Base-by-base conservation (phyloP, 2,797 vertebrate species). In the Masticophis lateralis region DNA sequence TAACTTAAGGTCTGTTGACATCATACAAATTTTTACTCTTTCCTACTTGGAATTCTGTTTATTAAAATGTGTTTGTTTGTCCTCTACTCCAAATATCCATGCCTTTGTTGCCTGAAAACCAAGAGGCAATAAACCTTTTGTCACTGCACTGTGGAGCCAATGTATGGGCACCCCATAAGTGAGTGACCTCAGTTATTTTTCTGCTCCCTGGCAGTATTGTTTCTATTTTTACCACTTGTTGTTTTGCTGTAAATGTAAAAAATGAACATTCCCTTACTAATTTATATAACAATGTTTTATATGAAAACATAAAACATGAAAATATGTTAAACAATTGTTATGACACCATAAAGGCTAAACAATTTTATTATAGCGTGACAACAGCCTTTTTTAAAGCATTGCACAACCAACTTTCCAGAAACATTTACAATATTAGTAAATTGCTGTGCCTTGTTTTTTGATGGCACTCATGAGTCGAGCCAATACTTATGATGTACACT, bases 401-500 rank as follows among this genome's bases (percentile, higher is more conserved):
- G 37, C 43, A 90, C 27, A 53, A 20, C 60, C 60, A 63, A 32
- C 55, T 90, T 53, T 6, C 28, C 43, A 90, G 51, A 74, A 69
- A 86, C 57, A 89, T 43, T 14, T 55, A 32, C 13, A 55, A 9
- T 56, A 79, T 20, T 83, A 4, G 63, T 27, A 14, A 28, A 28
- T 16, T 63, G 28, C 7, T 83, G 51, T 91, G 59, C 28, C 47
- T 91, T 91, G 79, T 25, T 87, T 51, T 87, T 22, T 37, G 22
- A n/a, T 22, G 92, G 27, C 9, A 11, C 0, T 47, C 0, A 20
- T 93, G 91, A 95, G 91, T 14, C 0, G 0, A 94, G 91, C 90
- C 91, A 92, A 93, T 88, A 92, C 89, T 92, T 2, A 4, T 94
- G 96, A 95, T 1, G 2, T 95, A 96, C 96, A 96, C 94, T 95